Evolutionary conservation across 2,113 vertebrate species (phyloP).

Genomic region (Protobothrops flavoviridis): DNA sequence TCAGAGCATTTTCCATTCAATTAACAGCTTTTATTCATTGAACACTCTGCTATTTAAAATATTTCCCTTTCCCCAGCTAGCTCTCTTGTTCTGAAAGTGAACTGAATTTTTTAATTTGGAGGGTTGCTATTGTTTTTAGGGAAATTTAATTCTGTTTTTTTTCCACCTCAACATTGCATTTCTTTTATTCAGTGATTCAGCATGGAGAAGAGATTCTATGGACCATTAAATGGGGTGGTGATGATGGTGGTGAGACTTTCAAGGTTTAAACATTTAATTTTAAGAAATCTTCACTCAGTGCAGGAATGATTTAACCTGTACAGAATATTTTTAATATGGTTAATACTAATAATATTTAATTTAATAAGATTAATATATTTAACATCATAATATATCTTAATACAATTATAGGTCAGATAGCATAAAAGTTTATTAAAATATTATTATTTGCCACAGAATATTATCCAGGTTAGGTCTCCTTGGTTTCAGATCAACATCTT

Average conservation of each 20-base stretch:
- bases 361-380: neutral
- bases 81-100: neutral
- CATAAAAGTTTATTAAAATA: neutral
- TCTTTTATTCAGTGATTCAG: neutral
- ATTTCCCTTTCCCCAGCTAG: neutral
- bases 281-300: neutral
- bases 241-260: neutral
- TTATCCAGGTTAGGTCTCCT: neutral
- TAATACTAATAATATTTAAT: neutral
- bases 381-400: neutral
- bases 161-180: neutral
- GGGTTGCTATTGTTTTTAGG: no score
- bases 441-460: neutral
- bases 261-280: neutral
- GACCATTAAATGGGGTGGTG: neutral
- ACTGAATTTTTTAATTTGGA: neutral
- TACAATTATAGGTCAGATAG: neutral
- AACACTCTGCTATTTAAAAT: neutral
- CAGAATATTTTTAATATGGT: neutral
- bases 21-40: neutral
- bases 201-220: neutral
- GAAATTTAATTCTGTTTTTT: neutral
- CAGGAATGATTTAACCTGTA: neutral
- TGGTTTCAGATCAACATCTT: neutral
- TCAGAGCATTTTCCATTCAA: neutral